A percentile compares a stretch with the other conserved stretches of the same genome.
Evolutionary conservation across 2,113 vertebrate genomes (phyloP).

Genomic region (Osmerus eperlanus): DNA sequence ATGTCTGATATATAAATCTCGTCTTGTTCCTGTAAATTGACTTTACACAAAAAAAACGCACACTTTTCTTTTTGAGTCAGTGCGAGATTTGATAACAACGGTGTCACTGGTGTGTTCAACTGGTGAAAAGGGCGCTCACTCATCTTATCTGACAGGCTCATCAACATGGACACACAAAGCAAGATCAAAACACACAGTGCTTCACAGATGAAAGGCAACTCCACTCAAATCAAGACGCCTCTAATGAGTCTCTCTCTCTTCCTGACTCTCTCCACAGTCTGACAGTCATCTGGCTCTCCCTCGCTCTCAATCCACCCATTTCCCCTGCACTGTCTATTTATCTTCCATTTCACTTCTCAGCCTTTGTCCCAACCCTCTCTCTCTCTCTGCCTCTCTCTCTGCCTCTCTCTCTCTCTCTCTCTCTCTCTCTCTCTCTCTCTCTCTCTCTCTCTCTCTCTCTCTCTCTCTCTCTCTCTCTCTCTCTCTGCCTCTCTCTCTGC

Average conservation of each 20-base stretch:
- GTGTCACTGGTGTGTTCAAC: background rate
- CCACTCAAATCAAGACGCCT: background rate
- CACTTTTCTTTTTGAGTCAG: background rate
- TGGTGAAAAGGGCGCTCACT: background rate
- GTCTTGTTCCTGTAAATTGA: no score
- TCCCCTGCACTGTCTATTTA: no score
- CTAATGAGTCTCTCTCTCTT: slow-evolving; percentile 2
- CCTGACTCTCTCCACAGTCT: no score
- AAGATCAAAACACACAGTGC: slow-evolving; percentile 3
- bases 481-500: background rate
- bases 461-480: slow-evolving; percentile 1
- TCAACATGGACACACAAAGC: background rate
- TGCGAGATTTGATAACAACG: background rate
- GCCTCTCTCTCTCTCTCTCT: background rate
- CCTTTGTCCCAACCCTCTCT: no score
- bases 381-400: background rate
- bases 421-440: background rate
- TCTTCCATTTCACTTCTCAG: no score
- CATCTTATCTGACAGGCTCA: background rate
- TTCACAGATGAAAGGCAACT: slow-evolving; percentile 3
- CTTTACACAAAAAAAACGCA: background rate
- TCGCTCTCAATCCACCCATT: no score
- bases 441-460: background rate
- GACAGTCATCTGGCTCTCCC: no score
- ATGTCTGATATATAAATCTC: no score